These are phyloP conservation scores for Mastacembelus armatus DNA, from an alignment of 2,797 vertebrate genomes.

Conservation along the genomic window DNA sequence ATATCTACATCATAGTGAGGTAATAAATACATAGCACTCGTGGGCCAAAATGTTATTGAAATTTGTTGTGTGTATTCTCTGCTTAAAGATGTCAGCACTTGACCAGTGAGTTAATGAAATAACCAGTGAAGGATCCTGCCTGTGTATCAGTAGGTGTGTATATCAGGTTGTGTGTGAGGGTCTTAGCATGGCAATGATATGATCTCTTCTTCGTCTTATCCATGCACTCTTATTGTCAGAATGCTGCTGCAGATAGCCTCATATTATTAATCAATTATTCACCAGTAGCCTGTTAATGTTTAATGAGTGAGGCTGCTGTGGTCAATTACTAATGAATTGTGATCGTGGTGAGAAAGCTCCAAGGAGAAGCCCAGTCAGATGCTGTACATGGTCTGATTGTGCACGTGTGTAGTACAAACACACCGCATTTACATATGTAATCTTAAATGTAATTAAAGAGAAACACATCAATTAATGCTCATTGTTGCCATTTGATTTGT, in stretches of 20 bases:
- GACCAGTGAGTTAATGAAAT: conserved; percentile 4
- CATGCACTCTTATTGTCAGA: conserved; percentile 80
- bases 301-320: conserved; percentile 85
- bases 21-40: not conserved
- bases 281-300: conserved; percentile 84
- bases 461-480: not conserved
- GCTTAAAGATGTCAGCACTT: not conserved
- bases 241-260: conserved; percentile 84
- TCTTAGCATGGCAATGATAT: conserved; percentile 38
- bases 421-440: not conserved
- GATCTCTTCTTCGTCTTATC: conserved; percentile 62
- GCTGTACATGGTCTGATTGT: conserved; percentile 44
- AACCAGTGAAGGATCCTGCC: not conserved
- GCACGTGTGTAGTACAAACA: conserved; percentile 20
- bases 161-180: conserved; percentile 26
- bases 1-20: conserved; percentile 17
- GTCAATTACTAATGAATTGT: conserved; percentile 88
- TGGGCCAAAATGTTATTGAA: not conserved
- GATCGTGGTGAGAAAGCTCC: conserved; percentile 76
- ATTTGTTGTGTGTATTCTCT: conserved; percentile 1
- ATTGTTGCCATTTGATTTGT: not conserved
- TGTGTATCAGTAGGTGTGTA: not conserved
- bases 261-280: conserved; percentile 89
- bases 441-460: not conserved
- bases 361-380: conserved; percentile 69